Conservation (phyloP, 2,888 invertebrate genomes). For the Macrophya alboannulata region DNA sequence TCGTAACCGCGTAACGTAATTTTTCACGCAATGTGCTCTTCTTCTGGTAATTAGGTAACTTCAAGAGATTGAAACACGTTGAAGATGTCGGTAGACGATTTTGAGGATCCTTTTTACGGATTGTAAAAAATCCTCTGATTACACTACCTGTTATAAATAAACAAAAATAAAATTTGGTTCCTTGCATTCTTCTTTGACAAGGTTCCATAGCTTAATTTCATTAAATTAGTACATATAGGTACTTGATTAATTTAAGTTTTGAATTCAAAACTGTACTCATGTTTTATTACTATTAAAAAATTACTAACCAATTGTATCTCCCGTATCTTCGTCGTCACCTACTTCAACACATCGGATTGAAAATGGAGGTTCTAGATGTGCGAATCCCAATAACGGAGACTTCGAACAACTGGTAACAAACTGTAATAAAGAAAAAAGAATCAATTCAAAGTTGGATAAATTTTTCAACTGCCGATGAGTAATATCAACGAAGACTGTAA, state of each 20-base stretch:
- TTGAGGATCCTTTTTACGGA: constrained; percentile 96
- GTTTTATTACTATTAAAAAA: background rate
- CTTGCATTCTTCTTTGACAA: background rate
- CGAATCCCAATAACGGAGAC: constrained; percentile 97
- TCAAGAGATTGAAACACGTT: constrained; percentile 99
- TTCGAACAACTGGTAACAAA: constrained; percentile 98
- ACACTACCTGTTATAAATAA: constrained; percentile 89
- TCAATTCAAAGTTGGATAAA: background rate
- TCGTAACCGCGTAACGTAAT: constrained; percentile 97
- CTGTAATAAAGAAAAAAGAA: constrained; percentile 78
- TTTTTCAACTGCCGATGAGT: background rate
- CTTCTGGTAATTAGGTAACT: constrained; percentile 99
- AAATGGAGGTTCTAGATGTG: constrained; percentile 98
- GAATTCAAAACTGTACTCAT: constrained; percentile 16
- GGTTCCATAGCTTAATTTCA: background rate
- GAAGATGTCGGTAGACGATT: constrained; percentile 99
- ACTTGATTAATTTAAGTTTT: background rate
- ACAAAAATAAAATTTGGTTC: constrained; percentile 44
- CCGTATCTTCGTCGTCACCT: constrained; percentile 97
- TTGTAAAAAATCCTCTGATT: constrained; percentile 98
- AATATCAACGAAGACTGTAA: background rate
- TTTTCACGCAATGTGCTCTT: constrained; percentile 97
- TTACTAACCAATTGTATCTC: constrained; percentile 88
- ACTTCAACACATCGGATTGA: constrained; percentile 99
- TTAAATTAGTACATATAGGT: background rate